A percentile compares a stretch with the other conserved stretches of the same genome.
These are phyloP conservation scores for Leptobrachium ailaonicum DNA, from an alignment of 2,113 vertebrate species.

Conservation along the genomic window DNA sequence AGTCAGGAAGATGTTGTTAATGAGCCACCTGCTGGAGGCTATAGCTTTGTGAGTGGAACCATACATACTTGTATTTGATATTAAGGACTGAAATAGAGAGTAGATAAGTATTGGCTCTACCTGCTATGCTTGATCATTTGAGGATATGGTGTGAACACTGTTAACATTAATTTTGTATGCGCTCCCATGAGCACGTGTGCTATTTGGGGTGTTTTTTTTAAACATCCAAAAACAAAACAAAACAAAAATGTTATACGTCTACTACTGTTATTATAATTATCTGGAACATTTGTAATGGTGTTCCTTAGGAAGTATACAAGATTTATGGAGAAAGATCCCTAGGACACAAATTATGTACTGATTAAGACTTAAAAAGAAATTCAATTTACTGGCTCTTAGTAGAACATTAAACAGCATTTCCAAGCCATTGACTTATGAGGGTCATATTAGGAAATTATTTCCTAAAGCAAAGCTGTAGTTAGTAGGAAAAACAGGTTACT, in stretches of 20 bases:
- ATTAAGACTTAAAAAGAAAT: slow-evolving; percentile 48
- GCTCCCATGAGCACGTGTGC: too few relatives aligned
- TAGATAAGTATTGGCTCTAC: too few relatives aligned
- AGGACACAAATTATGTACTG: slow-evolving; percentile 47
- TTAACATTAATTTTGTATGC: too few relatives aligned
- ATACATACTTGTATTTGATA: too few relatives aligned
- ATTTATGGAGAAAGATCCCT: slow-evolving; percentile 29
- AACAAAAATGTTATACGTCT: slow-evolving; percentile 35
- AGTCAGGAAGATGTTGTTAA: too few relatives aligned
- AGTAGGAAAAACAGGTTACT: slow-evolving; percentile 22
- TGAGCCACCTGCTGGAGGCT: too few relatives aligned
- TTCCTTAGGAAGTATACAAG: slow-evolving; percentile 34
- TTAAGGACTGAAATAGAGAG: too few relatives aligned
- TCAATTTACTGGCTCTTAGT: slow-evolving; percentile 48
- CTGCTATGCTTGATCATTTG: too few relatives aligned
- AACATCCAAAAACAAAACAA: too few relatives aligned
- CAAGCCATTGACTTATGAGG: slow-evolving; percentile 51
- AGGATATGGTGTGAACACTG: too few relatives aligned
- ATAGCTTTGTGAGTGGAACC: too few relatives aligned
- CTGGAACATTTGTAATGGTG: slow-evolving; percentile 50
- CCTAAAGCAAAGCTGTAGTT: slow-evolving; percentile 42
- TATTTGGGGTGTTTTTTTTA: too few relatives aligned
- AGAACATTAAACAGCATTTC: slow-evolving; percentile 52
- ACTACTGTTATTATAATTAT: slow-evolving; percentile 32
- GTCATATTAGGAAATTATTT: slow-evolving; percentile 44